Evolutionary conservation across 2,888 invertebrate species (phyloP), one percentile per base, ranked within the genome.

Genomic region (Stenurella melanura): DNA sequence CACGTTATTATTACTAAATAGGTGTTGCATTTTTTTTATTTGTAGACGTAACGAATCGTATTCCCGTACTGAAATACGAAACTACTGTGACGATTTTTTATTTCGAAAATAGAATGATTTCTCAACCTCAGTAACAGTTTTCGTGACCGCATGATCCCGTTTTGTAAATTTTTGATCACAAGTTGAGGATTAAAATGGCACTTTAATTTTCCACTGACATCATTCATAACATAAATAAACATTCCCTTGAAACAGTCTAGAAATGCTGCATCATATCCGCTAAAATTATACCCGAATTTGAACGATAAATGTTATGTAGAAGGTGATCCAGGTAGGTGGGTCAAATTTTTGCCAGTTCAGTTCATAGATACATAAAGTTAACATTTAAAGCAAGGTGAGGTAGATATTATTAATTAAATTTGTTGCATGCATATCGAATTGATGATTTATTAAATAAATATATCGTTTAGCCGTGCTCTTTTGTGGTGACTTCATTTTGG

Each of bases 1-100:
- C 38, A 64, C 64, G 64, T 64, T 61, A 61, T 26, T 61, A 26
- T 61, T 61, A 34, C 61, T 61, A 30, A 61, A 61, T 61, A 61
- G 61, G 30, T n/a, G 17, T 30, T 30, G 61, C 26, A 61, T 61
- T 61, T 61, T 61, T 58, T 61, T 61, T 30, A 34, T 61, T 17
- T 50, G n/a, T 50, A 50, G 1, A 30, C 61, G 61, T 61, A 61
- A 61, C 30, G n/a, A 61, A 61, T 61, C 15, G 50, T 50, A 50
- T 50, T 50, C 50, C 42, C 42, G 42, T 42, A n/a, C 50, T n/a
- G 15, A 50, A 50, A n/a, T n/a, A 50, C 11, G 42, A 42, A 42
- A 42, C 42, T 42, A 42, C 42, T 42, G 12, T 42, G 7, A 15
- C 42, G 7, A 12, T 42, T 42, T 42, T 42, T 42, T 42, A 3